phyloP scores from a whole-genome alignment of 2,888 invertebrate species.

The Sipha maydis region DNA sequence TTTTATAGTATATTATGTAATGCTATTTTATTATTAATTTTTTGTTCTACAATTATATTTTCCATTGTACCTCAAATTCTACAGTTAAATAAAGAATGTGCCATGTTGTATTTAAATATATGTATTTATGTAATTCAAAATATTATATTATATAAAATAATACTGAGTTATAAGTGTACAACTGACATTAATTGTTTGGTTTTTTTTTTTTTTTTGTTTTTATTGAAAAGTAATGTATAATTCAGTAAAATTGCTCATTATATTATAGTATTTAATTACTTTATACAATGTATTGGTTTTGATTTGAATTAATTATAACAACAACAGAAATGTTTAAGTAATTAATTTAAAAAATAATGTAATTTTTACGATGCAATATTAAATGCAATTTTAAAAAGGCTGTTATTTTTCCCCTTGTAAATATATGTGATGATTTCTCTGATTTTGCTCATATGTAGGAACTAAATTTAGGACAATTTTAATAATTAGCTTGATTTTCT shows the following conservation, averaged over 20 bases:
- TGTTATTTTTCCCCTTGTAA: conserved; percentile 52
- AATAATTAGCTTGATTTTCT: conserved; percentile 46
- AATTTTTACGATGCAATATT: conserved; percentile 38
- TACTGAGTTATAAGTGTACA: not conserved
- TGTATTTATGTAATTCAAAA: not conserved
- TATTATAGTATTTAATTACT: conserved; percentile 35
- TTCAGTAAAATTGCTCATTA: conserved; percentile 53
- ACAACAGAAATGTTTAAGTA: conserved; percentile 46
- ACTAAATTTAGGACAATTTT: conserved; percentile 45
- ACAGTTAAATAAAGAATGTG: not conserved
- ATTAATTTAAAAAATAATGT: conserved; percentile 49
- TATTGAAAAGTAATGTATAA: conserved; percentile 27
- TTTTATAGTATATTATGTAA: not conserved
- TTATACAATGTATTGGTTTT: conserved; percentile 21
- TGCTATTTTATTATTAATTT: not conserved
- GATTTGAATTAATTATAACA: conserved; percentile 46
- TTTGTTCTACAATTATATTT: conserved; percentile 26
- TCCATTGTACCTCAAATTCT: not conserved
- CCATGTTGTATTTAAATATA: conserved; percentile 15
- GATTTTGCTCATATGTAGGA: conserved; percentile 59
- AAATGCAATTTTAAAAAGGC: conserved; percentile 52
- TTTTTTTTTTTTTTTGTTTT: not conserved
- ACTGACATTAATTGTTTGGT: not conserved
- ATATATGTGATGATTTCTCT: conserved; percentile 53
- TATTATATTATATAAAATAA: conserved; percentile 5